Base-by-base conservation (phyloP, 2,797 vertebrate species). In the Pipistrellus kuhlii region DNA sequence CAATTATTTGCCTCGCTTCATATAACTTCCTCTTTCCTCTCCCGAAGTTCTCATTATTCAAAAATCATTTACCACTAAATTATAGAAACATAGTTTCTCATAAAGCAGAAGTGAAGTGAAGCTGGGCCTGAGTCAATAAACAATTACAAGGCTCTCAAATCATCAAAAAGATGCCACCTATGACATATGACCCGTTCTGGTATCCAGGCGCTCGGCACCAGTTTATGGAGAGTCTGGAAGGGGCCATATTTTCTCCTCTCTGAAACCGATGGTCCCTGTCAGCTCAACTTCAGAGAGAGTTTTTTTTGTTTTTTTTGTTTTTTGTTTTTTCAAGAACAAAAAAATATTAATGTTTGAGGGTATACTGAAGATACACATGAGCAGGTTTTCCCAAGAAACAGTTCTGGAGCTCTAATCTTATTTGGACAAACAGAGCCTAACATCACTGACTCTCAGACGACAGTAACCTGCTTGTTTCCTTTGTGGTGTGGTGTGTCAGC, bases 71-170 rank as follows among this genome's bases (percentile, higher is more conserved):
- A 86, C 32, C 27, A 91, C 94, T 96, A 96, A 86, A 90, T 96
- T 94, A 71, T 88, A 93, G 93, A 59, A 94, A 97, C 97, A 85
- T 80, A 94, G 93, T 96, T 97, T 97, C 81, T 81, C 88, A 62
- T 84, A 77, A 90, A 96, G 95, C 92, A 87, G 71, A 97, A 96
- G 93, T 93, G 95, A 97, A 93, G 44, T 25, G 55, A 97, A 96
- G 53, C 90, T 85, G 77, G 76, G 46, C 66, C 57, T 27, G 92
- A 97, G 96, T 98, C 96, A 97, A 95, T 98, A 97, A 97, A 97
- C 88, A 73, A 68, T 97, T 96, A 95, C 1, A 21, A 94, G 68
- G 75, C 66, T 96, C 85, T 95, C n/a, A 96, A 91, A 92, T 88
- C 85, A 95, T 85, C 66, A 84, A 88, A 91, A 93, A 96, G 68